phyloP scores from a whole-genome alignment of 2,888 invertebrate genomes.

The Drosophila kanekoi region DNA sequence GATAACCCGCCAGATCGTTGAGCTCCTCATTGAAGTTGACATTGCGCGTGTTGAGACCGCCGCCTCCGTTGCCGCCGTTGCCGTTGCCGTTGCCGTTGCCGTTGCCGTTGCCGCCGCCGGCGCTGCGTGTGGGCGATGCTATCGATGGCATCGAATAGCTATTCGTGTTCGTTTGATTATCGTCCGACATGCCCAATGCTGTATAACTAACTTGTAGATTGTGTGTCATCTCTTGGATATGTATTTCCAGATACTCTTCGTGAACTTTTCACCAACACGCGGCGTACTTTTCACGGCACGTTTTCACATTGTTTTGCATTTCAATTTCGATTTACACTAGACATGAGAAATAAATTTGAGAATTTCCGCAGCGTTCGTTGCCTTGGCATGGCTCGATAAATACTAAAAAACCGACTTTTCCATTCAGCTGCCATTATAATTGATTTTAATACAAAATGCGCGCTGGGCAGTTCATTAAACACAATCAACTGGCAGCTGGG shows the following conservation, averaged over 20 bases:
- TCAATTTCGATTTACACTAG: not conserved
- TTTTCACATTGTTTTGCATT: conserved; percentile 19
- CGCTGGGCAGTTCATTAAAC: conserved; percentile 63
- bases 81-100: conserved; percentile 81
- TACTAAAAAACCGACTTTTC: conserved; percentile 26
- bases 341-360: not conserved
- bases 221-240: conserved; percentile 82
- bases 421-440: conserved; percentile 26
- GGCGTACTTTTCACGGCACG: conserved; percentile 12
- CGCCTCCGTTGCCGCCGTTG: not conserved
- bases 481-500: conserved; percentile 64
- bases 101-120: conserved; percentile 63
- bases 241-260: conserved; percentile 13
- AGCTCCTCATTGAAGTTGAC: conserved; percentile 84
- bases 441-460: conserved; percentile 43
- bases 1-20: conserved; percentile 77
- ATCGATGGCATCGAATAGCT: conserved; percentile 83
- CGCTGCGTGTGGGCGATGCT: conserved; percentile 74
- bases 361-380: conserved; percentile 16
- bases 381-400: conserved; percentile 23
- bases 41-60: conserved; percentile 69
- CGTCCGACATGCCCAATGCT: conserved; percentile 85
- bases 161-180: conserved; percentile 79
- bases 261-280: not conserved
- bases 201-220: conserved; percentile 85